A percentile compares a stretch with the other conserved stretches of the same genome.
Evolutionary conservation across 2,797 vertebrate species (phyloP).

Genomic region (Diplodus puntazzo): DNA sequence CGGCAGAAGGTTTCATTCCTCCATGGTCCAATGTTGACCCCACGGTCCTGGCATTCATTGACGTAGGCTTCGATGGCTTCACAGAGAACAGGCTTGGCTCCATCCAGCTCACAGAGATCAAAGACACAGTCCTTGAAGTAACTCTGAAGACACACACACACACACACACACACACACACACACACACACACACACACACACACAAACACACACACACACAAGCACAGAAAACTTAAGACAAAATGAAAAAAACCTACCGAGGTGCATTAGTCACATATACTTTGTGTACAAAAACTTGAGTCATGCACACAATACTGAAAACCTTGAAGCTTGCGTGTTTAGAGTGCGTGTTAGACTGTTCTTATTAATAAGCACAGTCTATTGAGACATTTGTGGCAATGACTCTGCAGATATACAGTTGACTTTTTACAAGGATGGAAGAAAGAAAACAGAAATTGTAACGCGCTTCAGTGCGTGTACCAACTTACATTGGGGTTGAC

Average conservation of each 20-base stretch:
- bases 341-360: too few relatives aligned
- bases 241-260: too few relatives aligned
- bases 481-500: slow-evolving; percentile 83
- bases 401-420: not conserved
- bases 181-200: slow-evolving; percentile 15
- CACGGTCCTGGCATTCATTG: slow-evolving; percentile 85
- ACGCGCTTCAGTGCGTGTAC: not conserved
- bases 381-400: not conserved
- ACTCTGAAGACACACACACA: slow-evolving; percentile 63
- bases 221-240: too few relatives aligned
- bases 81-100: slow-evolving; percentile 79
- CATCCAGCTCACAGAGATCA: slow-evolving; percentile 85
- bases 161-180: slow-evolving; percentile 2
- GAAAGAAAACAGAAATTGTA: not conserved
- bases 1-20: slow-evolving; percentile 84
- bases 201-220: not conserved
- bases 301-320: too few relatives aligned
- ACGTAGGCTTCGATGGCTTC: slow-evolving; percentile 85
- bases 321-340: too few relatives aligned
- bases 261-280: too few relatives aligned
- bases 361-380: too few relatives aligned
- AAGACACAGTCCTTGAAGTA: slow-evolving; percentile 85
- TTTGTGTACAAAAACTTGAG: too few relatives aligned
- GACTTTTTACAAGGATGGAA: not conserved
- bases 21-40: slow-evolving; percentile 80